phyloP scores from a whole-genome alignment of 2,888 invertebrate species.

The Allacma fusca region DNA sequence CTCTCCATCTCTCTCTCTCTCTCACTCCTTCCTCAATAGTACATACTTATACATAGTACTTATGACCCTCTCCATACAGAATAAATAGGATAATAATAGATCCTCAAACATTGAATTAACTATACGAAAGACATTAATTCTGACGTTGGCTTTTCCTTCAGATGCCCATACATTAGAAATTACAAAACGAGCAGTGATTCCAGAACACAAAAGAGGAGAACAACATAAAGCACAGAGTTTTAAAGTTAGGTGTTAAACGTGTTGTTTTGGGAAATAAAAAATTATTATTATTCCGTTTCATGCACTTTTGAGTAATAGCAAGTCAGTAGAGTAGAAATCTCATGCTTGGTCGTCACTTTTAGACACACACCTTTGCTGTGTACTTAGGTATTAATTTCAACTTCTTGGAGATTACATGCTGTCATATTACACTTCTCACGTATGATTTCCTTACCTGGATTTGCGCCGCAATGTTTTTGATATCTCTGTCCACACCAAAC shows the following conservation, averaged over 20 bases:
- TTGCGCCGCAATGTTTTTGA: slow-evolving; percentile 57
- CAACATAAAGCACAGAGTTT: not conserved
- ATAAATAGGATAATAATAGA: no score
- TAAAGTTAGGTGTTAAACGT: not conserved
- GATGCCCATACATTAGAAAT: not conserved
- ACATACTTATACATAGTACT: not conserved
- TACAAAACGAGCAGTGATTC: not conserved
- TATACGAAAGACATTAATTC: not conserved
- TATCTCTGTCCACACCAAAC: slow-evolving; percentile 58
- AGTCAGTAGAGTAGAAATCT: not conserved
- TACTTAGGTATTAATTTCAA: no score
- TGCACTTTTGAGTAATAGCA: not conserved
- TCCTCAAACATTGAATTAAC: not conserved
- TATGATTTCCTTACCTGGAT: slow-evolving; percentile 52
- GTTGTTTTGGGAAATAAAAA: not conserved
- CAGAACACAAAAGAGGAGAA: not conserved
- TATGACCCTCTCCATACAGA: no score
- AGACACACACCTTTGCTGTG: no score
- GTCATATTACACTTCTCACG: no score
- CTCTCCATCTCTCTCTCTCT: not conserved
- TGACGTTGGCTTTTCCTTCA: not conserved
- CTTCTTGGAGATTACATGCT: no score
- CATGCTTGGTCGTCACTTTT: no score
- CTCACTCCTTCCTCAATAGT: not conserved
- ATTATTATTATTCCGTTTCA: not conserved